phyloP scores from a whole-genome alignment of 2,888 invertebrate species.

The Bimastos eiseni region DNA sequence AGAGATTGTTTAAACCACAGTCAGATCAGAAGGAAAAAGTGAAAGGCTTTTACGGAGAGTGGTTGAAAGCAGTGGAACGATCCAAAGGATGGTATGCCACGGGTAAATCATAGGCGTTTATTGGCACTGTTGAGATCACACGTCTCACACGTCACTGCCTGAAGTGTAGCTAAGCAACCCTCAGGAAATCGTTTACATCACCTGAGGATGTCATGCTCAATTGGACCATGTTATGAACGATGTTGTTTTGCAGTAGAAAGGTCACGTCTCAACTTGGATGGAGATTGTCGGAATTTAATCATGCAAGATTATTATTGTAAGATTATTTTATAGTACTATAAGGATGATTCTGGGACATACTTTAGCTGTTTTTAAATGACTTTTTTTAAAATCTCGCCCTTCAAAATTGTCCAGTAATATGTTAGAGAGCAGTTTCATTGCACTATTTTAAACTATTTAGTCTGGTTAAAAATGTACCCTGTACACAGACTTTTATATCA shows the following conservation, averaged over 20 bases:
- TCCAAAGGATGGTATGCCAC: constrained; percentile 68
- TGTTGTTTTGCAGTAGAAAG: not conserved
- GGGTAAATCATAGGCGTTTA: not conserved
- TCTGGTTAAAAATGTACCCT: not conserved
- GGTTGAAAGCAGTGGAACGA: constrained; percentile 69
- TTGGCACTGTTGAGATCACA: not conserved
- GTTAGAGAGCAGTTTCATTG: not conserved
- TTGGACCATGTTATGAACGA: not conserved
- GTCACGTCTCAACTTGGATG: not conserved
- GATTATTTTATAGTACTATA: not conserved
- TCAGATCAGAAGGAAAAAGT: constrained; percentile 48
- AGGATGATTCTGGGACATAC: not conserved
- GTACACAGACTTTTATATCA: not conserved
- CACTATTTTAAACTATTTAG: not conserved
- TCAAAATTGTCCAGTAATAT: not conserved
- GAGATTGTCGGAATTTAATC: not conserved
- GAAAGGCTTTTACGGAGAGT: constrained; percentile 63
- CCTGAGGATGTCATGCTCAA: not conserved
- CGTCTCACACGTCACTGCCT: not conserved
- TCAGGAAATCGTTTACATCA: not conserved
- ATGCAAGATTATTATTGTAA: not conserved
- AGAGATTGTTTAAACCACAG: constrained; percentile 69
- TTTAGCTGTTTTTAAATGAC: not conserved
- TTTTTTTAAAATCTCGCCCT: not conserved
- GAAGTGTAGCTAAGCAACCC: not conserved